Conservation (phyloP, 53 echinoderm and acorn worm genomes). For the Crossaster papposus region DNA sequence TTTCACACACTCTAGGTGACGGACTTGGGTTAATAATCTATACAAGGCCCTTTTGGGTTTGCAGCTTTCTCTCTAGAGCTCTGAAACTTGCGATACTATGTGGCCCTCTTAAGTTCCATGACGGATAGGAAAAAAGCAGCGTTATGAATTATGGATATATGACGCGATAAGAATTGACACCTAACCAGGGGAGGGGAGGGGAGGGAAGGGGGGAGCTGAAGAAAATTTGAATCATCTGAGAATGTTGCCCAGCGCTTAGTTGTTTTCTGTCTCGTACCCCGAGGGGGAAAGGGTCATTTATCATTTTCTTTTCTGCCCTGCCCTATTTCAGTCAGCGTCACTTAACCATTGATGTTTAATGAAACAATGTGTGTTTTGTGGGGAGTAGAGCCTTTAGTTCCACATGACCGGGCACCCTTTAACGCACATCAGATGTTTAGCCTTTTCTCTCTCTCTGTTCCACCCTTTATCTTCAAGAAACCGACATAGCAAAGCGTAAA, state of each 20-base stretch:
- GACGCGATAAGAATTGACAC: conserved; percentile 41
- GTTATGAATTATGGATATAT: conserved; percentile 22
- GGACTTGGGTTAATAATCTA: too few relatives aligned
- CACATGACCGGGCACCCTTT: conserved; percentile 34
- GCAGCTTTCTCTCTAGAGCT: background rate
- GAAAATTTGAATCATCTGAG: conserved; percentile 59
- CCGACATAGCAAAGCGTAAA: background rate
- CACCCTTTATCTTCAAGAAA: background rate
- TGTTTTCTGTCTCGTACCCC: background rate
- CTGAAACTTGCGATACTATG: background rate
- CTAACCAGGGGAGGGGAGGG: background rate
- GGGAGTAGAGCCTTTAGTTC: conserved; percentile 2
- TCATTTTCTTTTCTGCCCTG: conserved; percentile 40
- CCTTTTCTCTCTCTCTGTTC: conserved; percentile 6
- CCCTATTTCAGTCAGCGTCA: conserved; percentile 48
- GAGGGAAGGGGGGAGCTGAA: conserved; percentile 12
- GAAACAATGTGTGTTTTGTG: conserved; percentile 52
- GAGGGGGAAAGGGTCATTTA: conserved; percentile 35
- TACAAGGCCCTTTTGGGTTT: too few relatives aligned
- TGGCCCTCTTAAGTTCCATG: conserved; percentile 25
- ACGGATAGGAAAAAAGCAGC: background rate
- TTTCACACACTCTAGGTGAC: too few relatives aligned
- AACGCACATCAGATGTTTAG: conserved; percentile 38
- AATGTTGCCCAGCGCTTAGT: conserved; percentile 11
- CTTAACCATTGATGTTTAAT: conserved; percentile 39